A percentile compares a stretch with the other conserved stretches of the same genome.
Evolutionary conservation across 2,888 invertebrate species (phyloP).

Genomic region (Morpho achilles): DNA sequence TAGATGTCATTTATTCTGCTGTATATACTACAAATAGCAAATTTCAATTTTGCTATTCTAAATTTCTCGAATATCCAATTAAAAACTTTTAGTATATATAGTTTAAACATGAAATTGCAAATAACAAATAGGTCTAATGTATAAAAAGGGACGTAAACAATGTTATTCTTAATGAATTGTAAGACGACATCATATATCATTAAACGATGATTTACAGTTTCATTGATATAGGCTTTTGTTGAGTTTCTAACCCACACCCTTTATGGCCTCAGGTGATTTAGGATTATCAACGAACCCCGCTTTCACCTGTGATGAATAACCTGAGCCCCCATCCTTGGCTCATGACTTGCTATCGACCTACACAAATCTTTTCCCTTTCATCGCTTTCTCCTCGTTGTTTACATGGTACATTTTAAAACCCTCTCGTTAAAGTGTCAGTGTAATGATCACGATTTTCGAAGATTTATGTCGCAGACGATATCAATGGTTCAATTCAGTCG

Average conservation of each 20-base stretch:
- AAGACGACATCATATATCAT: slow-evolving; percentile 19
- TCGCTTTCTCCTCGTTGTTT: slow-evolving; percentile 56
- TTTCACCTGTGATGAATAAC: slow-evolving; percentile 68
- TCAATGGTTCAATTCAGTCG: slow-evolving; percentile 3
- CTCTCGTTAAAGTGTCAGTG: slow-evolving; percentile 55
- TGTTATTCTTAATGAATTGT: slow-evolving; percentile 8
- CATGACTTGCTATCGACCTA: slow-evolving; percentile 42
- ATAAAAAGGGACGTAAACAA: not conserved
- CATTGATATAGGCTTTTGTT: slow-evolving; percentile 34
- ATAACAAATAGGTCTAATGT: too few species aligned
- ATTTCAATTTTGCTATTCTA: too few species aligned
- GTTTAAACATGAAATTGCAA: too few species aligned
- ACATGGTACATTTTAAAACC: slow-evolving; percentile 51
- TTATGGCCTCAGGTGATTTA: slow-evolving; percentile 55
- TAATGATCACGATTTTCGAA: slow-evolving; percentile 35
- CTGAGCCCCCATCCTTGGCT: slow-evolving; percentile 51
- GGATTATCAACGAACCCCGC: slow-evolving; percentile 55
- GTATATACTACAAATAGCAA: too few species aligned
- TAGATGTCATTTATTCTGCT: too few species aligned
- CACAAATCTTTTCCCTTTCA: slow-evolving; percentile 66
- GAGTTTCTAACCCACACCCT: slow-evolving; percentile 37
- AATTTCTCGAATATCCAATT: too few species aligned
- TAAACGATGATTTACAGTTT: slow-evolving; percentile 31
- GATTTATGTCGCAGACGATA: slow-evolving; percentile 36
- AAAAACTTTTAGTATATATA: too few species aligned